These are phyloP conservation scores for Heliothis subflexa DNA, from an alignment of 1,140 invertebrate genomes.

Conservation along the genomic window DNA sequence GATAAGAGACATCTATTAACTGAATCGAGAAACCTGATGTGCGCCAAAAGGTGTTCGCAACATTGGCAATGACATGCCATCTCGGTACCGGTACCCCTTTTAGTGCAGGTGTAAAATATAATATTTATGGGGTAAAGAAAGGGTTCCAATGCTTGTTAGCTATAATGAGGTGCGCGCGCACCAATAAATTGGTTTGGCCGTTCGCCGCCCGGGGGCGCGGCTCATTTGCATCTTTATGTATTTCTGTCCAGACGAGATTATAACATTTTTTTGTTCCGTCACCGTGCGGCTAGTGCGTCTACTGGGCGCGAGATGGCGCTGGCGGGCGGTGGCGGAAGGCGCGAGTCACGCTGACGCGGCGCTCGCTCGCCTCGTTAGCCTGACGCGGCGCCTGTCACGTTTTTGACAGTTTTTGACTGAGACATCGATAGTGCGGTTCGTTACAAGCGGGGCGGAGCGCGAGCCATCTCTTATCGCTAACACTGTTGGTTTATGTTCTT, in stretches of 20 bases:
- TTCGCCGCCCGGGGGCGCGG: slow-evolving; percentile 78
- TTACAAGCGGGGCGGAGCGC: slow-evolving; percentile 74
- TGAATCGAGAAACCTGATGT: neutral
- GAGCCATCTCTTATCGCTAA: slow-evolving; percentile 67
- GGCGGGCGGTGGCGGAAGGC: slow-evolving; percentile 48
- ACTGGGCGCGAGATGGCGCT: slow-evolving; percentile 76
- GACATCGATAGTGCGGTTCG: slow-evolving; percentile 83
- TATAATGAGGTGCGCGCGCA: slow-evolving; percentile 83
- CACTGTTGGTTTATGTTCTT: slow-evolving; percentile 76
- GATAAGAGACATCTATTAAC: slow-evolving; percentile 45
- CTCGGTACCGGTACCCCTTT: slow-evolving; percentile 55
- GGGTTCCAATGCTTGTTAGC: slow-evolving; percentile 82
- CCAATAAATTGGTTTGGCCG: slow-evolving; percentile 79
- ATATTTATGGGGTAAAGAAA: slow-evolving; percentile 84
- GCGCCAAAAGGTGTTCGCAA: slow-evolving; percentile 34
- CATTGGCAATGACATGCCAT: slow-evolving; percentile 47
- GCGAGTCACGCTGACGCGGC: slow-evolving; percentile 74
- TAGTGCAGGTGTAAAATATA: slow-evolving; percentile 84
- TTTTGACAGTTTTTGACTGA: slow-evolving; percentile 85
- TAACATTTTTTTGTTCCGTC: slow-evolving; percentile 60
- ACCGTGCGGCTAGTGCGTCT: slow-evolving; percentile 59
- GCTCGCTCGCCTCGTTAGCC: slow-evolving; percentile 79
- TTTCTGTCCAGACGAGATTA: slow-evolving; percentile 63
- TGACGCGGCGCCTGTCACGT: slow-evolving; percentile 80
- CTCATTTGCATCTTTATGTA: slow-evolving; percentile 82